Conservation (phyloP, 2,797 vertebrate genomes). For the Spinus olivaceus region DNA sequence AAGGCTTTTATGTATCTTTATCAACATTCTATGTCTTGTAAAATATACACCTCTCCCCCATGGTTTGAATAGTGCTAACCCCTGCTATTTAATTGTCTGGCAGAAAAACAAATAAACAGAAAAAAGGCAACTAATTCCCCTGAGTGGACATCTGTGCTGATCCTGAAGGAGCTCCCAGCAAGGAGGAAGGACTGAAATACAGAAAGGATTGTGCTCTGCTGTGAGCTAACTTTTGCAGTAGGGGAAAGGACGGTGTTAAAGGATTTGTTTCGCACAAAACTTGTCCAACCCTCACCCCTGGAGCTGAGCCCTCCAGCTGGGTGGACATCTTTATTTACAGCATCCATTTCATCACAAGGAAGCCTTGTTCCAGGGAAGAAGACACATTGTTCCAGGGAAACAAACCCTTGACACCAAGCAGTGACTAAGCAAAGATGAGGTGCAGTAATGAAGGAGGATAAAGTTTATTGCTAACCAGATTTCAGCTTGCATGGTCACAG, state of each 20-base stretch:
- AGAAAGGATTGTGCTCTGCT: neutral
- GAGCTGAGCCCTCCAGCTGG: neutral
- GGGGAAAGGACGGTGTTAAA: neutral
- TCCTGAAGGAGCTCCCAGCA: neutral
- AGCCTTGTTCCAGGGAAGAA: neutral
- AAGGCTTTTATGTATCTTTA: neutral
- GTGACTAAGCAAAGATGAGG: neutral
- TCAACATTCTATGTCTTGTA: neutral
- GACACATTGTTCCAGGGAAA: neutral
- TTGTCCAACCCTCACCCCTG: neutral
- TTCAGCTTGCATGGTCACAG: neutral
- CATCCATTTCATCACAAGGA: neutral
- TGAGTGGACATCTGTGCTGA: neutral
- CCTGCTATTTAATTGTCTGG: neutral
- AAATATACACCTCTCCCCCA: neutral
- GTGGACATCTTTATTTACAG: neutral
- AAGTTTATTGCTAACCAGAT: neutral
- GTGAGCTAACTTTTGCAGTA: neutral
- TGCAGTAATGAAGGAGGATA: neutral
- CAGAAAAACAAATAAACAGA: constrained; percentile 32
- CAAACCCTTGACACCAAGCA: neutral
- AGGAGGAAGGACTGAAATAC: neutral
- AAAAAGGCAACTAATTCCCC: neutral
- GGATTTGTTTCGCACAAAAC: neutral
- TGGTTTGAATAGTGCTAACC: neutral